Conservation (phyloP, 1,140 invertebrate species). For the Harlomillsia oculata region DNA sequence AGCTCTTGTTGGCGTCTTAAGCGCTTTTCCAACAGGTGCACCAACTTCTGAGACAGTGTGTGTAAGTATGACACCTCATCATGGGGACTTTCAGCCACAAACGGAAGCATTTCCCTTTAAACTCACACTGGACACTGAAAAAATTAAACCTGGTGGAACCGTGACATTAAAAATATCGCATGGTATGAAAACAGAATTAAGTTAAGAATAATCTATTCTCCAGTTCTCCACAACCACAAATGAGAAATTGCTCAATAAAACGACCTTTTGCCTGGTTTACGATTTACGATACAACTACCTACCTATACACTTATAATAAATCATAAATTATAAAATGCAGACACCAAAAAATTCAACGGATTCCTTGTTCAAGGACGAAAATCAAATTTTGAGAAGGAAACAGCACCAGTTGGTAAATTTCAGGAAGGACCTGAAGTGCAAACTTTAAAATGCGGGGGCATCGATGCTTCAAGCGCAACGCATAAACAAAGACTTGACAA, state of each 20-base stretch:
- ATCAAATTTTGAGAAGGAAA: background rate
- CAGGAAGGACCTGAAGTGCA: background rate
- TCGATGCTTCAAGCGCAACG: background rate
- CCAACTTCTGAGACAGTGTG: background rate
- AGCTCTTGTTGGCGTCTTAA: no score
- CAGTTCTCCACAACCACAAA: no score
- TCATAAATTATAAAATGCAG: no score
- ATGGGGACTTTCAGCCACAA: background rate
- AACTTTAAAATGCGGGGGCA: background rate
- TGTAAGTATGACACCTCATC: background rate
- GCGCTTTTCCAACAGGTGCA: no score
- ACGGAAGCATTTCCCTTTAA: background rate
- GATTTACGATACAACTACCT: no score
- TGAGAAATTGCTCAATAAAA: background rate
- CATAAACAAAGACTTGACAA: background rate
- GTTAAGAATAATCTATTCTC: no score
- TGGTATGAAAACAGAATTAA: no score
- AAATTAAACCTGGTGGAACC: background rate
- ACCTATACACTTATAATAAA: no score
- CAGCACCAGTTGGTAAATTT: background rate
- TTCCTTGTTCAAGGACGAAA: constrained; percentile 3
- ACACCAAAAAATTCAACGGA: no score
- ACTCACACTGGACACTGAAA: background rate
- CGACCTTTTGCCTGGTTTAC: no score
- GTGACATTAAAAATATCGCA: no score